phyloP scores from a whole-genome alignment of 1,140 invertebrate genomes.

The Maconellicoccus hirsutus region DNA sequence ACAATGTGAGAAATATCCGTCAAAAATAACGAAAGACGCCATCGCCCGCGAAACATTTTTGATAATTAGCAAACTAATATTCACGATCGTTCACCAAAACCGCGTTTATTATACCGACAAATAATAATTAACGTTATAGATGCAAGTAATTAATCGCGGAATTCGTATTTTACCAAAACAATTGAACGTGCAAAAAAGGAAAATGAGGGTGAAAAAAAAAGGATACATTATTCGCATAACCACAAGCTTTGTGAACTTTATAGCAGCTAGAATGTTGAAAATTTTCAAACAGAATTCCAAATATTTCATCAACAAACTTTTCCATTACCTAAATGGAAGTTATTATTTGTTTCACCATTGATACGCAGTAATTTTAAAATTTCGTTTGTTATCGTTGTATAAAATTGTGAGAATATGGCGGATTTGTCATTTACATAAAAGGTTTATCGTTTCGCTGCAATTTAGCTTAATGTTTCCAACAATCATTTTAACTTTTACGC shows the following conservation, averaged over 20 bases:
- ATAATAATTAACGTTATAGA: background rate
- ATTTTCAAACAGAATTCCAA: background rate
- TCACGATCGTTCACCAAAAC: no score
- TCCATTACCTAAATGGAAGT: background rate
- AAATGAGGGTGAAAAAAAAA: background rate
- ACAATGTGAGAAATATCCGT: no score
- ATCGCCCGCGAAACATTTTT: no score
- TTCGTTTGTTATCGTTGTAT: background rate
- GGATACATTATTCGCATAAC: background rate
- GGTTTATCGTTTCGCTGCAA: slow-evolving; percentile 1
- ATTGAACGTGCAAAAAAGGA: background rate
- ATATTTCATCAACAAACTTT: slow-evolving; percentile 1
- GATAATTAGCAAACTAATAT: no score
- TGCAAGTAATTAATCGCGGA: background rate
- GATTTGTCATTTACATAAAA: slow-evolving; percentile 9
- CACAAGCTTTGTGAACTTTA: background rate
- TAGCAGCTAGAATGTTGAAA: background rate
- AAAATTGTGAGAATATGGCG: background rate
- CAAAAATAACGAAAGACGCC: no score
- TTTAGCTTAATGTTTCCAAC: background rate
- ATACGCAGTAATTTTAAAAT: background rate
- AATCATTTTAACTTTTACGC: background rate
- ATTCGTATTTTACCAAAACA: background rate
- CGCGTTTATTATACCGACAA: no score
- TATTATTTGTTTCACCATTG: slow-evolving; percentile 3